Conservation (phyloP, 2,113 vertebrate species). For the Papio anubis region DNA sequence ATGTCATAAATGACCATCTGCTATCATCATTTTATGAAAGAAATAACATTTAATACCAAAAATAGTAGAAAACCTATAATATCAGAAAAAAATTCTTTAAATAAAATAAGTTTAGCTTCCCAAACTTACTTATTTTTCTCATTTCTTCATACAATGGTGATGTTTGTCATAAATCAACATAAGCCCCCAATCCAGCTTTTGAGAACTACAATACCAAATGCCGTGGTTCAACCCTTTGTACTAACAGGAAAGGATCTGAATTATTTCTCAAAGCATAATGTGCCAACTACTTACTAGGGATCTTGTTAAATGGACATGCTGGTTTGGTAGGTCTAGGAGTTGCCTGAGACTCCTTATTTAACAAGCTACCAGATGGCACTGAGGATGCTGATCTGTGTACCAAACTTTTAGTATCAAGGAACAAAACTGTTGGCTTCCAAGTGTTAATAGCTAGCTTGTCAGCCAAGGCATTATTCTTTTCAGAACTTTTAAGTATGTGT, state of each 20-base stretch:
- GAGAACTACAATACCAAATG: neutral
- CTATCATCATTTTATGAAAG: neutral
- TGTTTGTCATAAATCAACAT: neutral
- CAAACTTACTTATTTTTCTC: neutral
- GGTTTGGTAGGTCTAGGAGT: neutral
- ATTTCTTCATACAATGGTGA: neutral
- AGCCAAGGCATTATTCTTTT: neutral
- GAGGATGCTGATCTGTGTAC: neutral
- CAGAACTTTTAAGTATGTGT: neutral
- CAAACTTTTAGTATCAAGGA: neutral
- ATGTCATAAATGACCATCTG: no score
- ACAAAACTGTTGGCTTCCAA: neutral
- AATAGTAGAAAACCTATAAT: neutral
- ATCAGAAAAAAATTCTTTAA: neutral
- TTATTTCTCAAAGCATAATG: constrained; percentile 5
- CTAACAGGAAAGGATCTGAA: neutral
- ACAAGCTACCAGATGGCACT: neutral
- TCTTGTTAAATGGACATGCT: neutral
- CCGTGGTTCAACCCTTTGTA: neutral
- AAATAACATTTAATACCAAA: neutral
- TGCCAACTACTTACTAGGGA: neutral
- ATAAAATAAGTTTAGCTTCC: neutral
- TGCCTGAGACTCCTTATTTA: neutral
- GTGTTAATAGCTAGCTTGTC: neutral
- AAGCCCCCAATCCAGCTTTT: neutral